Conservation (phyloP, 2,888 invertebrate species). For the Sphaerophoria taeniata region DNA sequence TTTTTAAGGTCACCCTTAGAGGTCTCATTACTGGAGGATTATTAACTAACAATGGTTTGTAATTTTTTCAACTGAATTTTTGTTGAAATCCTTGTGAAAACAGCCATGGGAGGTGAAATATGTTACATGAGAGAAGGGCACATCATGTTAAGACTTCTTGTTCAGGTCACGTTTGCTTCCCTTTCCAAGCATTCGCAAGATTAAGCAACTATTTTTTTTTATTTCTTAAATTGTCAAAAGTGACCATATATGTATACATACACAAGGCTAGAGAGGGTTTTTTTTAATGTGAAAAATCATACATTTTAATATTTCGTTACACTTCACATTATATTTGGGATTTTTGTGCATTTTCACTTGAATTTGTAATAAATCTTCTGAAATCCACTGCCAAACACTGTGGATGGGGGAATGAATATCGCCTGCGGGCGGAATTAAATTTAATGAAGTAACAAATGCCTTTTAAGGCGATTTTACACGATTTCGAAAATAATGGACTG, state of each 20-base stretch:
- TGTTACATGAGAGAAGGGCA: not conserved
- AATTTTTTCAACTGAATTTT: slow-evolving; percentile 55
- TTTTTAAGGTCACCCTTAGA: slow-evolving; percentile 60
- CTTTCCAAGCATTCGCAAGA: not conserved
- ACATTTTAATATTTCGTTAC: slow-evolving; percentile 48
- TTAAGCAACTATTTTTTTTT: not conserved
- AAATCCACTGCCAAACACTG: not conserved
- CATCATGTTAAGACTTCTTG: slow-evolving; percentile 5
- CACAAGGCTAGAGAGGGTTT: not conserved
- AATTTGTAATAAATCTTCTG: slow-evolving; percentile 46
- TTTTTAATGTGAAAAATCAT: not conserved
- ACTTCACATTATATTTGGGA: slow-evolving; percentile 55
- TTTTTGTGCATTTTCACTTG: slow-evolving; percentile 43
- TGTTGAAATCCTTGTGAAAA: slow-evolving; percentile 46
- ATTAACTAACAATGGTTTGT: slow-evolving; percentile 72
- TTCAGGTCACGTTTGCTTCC: slow-evolving; percentile 15
- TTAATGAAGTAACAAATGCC: slow-evolving; percentile 62
- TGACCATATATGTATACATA: not conserved
- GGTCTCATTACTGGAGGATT: slow-evolving; percentile 72
- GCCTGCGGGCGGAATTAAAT: slow-evolving; percentile 46
- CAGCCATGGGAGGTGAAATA: slow-evolving; percentile 55
- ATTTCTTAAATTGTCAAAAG: slow-evolving; percentile 3
- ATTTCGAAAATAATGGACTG: slow-evolving; percentile 46
- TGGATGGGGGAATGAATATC: not conserved
- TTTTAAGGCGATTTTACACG: slow-evolving; percentile 56